Base-by-base conservation (phyloP, 2,797 vertebrate genomes). In the Myotis daubentonii region DNA sequence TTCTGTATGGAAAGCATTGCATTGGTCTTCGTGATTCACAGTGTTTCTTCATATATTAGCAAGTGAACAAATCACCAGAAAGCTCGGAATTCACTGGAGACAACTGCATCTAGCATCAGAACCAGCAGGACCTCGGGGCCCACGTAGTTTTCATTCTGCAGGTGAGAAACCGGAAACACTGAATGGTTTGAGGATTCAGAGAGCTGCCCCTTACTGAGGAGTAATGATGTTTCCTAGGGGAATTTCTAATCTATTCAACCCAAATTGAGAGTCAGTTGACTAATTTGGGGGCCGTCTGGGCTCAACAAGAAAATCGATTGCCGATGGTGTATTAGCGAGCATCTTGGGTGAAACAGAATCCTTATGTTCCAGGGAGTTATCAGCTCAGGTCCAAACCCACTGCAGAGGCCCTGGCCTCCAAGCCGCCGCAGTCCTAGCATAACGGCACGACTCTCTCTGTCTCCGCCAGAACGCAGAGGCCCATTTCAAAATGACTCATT, bases 271-370 rank as follows among this genome's bases (percentile, higher is more conserved):
- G 78, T 74, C 84, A 92, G 23, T 66, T 57, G 22, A 95, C 80
- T 82, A 75, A 88, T 85, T 41, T 82, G 53, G 38, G 12, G 22
- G 90, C 95, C 71, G 53, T 95, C n/a, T 86, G 41, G 25, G 78
- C 92, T 91, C 91, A 87, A 84, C 91, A 87, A 84, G 66, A 92
- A 94, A 87, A 94, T 66, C 74, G 86, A 71, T 96, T 92, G 38
- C 57, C 10, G 44, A 81, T 91, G 33, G 44, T 82, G 66, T 88
- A 60, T 94, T 74, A 95, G 47, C 41, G 78, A 92, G 68, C 30
- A 88, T 66, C 81, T 85, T 88, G 74, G 55, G 65, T 86, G 80
- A 96, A 89, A 93, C 44, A 76, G 41, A 91, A 79, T 36, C 66
- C 25, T 96, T 65, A 79, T 41, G 16, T 87, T 89, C 68, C 88